These are phyloP conservation scores for Acronicta aceris DNA, from an alignment of 2,888 invertebrate species.

Conservation along the genomic window DNA sequence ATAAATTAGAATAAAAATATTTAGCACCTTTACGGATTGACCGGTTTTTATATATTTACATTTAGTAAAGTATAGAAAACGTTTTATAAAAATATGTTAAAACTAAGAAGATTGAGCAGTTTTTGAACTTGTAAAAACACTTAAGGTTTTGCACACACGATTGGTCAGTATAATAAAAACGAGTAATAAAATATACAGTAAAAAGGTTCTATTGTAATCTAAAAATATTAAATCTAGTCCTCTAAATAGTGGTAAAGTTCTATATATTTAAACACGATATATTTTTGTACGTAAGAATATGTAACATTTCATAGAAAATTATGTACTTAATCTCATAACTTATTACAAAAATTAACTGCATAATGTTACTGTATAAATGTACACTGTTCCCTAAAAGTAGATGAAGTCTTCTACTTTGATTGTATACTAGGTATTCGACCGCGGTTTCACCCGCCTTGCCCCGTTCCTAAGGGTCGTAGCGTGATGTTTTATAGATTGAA, in stretches of 20 bases:
- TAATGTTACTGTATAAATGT: conserved; percentile 22
- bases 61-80: conserved; percentile 38
- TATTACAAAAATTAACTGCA: conserved; percentile 10
- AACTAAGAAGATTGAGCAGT: conserved; percentile 74
- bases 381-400: neutral
- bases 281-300: conserved; percentile 4
- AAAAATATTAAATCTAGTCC: conserved; percentile 45
- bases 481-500: too few relatives aligned
- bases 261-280: neutral
- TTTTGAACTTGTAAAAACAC: conserved; percentile 55
- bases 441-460: too few relatives aligned
- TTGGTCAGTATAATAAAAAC: conserved; percentile 9
- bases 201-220: conserved; percentile 23
- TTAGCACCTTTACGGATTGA: conserved; percentile 60
- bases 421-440: too few relatives aligned
- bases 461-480: too few relatives aligned
- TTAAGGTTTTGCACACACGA: conserved; percentile 10
- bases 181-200: conserved; percentile 14
- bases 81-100: conserved; percentile 55
- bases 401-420: too few relatives aligned
- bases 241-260: conserved; percentile 28
- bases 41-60: conserved; percentile 52
- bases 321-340: neutral
- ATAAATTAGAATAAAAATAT: conserved; percentile 45
- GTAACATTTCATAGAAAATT: conserved; percentile 21